A percentile compares a stretch with the other conserved stretches of the same genome.
Conservation (phyloP, 2,888 invertebrate species). For the Nomada ruficornis region DNA sequence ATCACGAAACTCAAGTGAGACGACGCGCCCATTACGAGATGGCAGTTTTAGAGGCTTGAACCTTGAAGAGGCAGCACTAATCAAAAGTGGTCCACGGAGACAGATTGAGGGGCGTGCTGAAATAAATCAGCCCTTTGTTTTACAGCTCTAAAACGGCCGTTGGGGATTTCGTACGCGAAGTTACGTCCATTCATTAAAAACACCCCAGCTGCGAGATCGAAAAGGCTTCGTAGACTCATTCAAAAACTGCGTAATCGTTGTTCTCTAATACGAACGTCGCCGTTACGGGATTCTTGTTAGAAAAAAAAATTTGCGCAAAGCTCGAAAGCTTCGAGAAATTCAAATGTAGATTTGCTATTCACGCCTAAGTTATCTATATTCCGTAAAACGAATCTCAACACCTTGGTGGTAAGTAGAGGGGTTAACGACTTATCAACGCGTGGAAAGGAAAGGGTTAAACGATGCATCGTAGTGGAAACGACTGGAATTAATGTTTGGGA, state of each 20-base stretch:
- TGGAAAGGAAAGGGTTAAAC: conserved; percentile 62
- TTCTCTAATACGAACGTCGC: conserved; percentile 22
- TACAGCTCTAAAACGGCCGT: conserved; percentile 79
- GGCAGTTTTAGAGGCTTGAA: conserved; percentile 49
- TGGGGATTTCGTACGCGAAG: conserved; percentile 75
- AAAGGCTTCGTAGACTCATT: conserved; percentile 63
- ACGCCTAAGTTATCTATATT: too few relatives aligned
- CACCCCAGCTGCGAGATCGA: conserved; percentile 75
- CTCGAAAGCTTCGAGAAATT: neutral
- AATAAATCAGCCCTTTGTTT: conserved; percentile 82
- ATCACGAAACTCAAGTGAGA: conserved; percentile 1
- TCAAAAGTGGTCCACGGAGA: conserved; percentile 79
- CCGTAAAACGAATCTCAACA: neutral
- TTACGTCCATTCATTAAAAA: conserved; percentile 76
- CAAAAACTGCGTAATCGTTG: conserved; percentile 50
- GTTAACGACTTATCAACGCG: conserved; percentile 47
- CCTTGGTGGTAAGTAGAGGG: conserved; percentile 39
- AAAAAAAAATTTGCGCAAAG: neutral
- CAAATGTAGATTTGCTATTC: neutral
- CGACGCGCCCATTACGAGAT: conserved; percentile 35
- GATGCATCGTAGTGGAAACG: conserved; percentile 72
- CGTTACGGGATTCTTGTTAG: neutral
- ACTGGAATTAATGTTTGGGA: conserved; percentile 75
- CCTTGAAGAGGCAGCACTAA: conserved; percentile 70
- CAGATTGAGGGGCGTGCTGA: conserved; percentile 77